Conservation (phyloP, 2,797 vertebrate genomes). For the Anguilla marmorata region DNA sequence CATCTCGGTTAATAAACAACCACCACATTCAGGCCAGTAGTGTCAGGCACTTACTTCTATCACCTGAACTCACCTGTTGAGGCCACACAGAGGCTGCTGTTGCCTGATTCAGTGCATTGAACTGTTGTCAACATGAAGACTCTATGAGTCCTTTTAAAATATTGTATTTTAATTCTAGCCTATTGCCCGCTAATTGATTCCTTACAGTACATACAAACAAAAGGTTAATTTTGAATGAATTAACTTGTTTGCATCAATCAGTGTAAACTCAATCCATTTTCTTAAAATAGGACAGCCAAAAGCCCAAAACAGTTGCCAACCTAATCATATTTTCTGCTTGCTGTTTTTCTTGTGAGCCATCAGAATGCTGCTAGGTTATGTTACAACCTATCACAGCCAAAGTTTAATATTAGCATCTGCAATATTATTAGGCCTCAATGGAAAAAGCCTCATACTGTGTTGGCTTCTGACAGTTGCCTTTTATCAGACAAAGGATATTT, state of each 20-base stretch:
- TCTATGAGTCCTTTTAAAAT: neutral
- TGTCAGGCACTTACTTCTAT: neutral
- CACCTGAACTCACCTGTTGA: constrained; percentile 6
- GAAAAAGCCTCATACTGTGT: too few relatives aligned
- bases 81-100: neutral
- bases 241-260: neutral
- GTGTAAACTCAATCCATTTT: neutral
- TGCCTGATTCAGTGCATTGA: neutral
- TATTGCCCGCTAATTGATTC: neutral
- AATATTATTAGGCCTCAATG: too few relatives aligned
- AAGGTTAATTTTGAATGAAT: neutral
- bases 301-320: neutral
- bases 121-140: neutral
- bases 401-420: too few relatives aligned
- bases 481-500: too few relatives aligned
- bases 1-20: neutral
- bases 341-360: too few relatives aligned
- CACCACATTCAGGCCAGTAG: neutral
- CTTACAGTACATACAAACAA: neutral
- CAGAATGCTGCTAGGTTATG: too few relatives aligned
- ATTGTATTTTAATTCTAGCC: neutral
- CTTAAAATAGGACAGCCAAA: neutral
- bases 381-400: too few relatives aligned
- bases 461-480: too few relatives aligned
- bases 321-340: too few relatives aligned